Base-by-base conservation (phyloP, 2,113 vertebrate species). In the Regulus satrapa region DNA sequence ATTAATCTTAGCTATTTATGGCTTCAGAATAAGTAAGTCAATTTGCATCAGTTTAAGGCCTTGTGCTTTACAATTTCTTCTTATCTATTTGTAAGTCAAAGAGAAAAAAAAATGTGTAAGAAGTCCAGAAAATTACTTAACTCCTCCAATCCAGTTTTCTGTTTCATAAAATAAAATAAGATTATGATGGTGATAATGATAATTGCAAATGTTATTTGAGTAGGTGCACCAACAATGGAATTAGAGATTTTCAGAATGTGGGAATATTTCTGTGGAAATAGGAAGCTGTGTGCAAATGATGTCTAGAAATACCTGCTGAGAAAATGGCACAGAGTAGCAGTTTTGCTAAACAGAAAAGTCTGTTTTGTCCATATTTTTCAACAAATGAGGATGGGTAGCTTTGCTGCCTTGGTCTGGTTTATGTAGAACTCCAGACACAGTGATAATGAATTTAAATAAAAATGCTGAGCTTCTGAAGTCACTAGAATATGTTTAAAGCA, bases 1-100 rank as follows among this genome's bases (percentile, higher is more conserved):
- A 80, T 71, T 83, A 10, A 59, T 71, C 59, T 77, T 43, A 74
- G 63, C 40, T 92, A 72, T 73, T 92, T 73, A 74, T 80, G 59
- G 55, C 64, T 90, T 85, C 23, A 63, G 48, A 88, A 46, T 73
- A 77, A 67, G 67, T 77, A 83, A 81, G 24, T 18, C 55, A 73
- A 77, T 78, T 86, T 80, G 45, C 6, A 72, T 45, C 56, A 75
- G n/a, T 28, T 85, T 46, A 52, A 43, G 63, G 52, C 56, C 48
- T 28, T 69, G 21, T 6, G 5, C 43, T 54, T 92, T 85, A 17
- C 18, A 71, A 48, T 20, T 28, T 72, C 24, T 94, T 88, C 43
- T 46, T 41, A 73, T 76, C 45, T 88, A 25, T 72, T 88, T 90
- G 58, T 3, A 8, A 71, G 13, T 72, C 43, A 59, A 63, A 59